These are phyloP conservation scores for Trachelus tabidus DNA, from an alignment of 2,888 invertebrate species.

Conservation along the genomic window DNA sequence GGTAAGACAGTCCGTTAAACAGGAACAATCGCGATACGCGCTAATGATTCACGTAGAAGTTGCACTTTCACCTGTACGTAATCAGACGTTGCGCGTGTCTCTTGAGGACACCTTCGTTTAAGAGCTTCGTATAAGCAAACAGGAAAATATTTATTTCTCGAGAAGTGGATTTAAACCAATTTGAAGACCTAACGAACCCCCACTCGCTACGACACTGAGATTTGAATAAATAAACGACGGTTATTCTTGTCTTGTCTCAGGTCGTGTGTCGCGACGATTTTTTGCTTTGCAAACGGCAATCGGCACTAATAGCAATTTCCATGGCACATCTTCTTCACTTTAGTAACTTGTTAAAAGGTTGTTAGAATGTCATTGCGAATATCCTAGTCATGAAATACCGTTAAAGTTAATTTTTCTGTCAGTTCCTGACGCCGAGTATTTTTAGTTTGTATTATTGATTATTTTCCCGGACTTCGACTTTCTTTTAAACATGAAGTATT, in stretches of 20 bases:
- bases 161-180: background rate
- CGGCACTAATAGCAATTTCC: background rate
- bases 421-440: background rate
- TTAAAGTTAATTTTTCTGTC: background rate
- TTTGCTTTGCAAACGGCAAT: background rate
- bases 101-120: constrained; percentile 20
- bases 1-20: background rate
- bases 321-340: background rate
- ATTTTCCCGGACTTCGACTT: background rate
- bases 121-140: background rate
- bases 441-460: background rate
- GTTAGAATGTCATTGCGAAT: background rate
- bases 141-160: background rate
- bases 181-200: background rate
- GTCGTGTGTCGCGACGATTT: background rate
- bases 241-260: background rate
- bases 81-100: constrained; percentile 20
- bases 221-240: background rate
- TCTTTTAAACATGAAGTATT: background rate
- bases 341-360: background rate
- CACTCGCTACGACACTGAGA: background rate
- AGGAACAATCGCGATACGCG: background rate
- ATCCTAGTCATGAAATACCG: background rate
- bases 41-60: constrained; percentile 7
- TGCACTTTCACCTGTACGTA: constrained; percentile 33